A percentile compares a stretch with the other conserved stretches of the same genome.
phyloP scores from a whole-genome alignment of 2,797 vertebrate species.

The Oreochromis grahami region DNA sequence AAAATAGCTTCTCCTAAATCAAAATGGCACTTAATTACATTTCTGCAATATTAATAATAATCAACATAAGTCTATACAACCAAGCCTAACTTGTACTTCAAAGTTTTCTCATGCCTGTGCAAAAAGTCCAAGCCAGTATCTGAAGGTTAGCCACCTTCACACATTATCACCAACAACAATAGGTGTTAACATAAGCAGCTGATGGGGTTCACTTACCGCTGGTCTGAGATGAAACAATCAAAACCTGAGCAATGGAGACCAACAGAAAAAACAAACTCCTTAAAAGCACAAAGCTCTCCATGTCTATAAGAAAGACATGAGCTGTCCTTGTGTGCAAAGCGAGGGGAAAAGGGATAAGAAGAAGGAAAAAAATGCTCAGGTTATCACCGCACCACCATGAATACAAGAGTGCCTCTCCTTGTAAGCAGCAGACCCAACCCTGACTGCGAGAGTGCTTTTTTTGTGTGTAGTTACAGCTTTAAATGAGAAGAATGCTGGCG shows the following conservation, averaged over 20 bases:
- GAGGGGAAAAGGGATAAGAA: conserved; percentile 50
- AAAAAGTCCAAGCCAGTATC: neutral
- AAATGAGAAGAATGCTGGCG: conserved; percentile 97
- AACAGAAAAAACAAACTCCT: conserved; percentile 77
- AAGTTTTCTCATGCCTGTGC: neutral
- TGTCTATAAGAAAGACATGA: conserved; percentile 80
- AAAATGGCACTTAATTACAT: neutral
- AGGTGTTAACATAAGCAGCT: conserved; percentile 31
- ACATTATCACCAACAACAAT: conserved; percentile 18
- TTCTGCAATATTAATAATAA: neutral
- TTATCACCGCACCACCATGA: conserved; percentile 78
- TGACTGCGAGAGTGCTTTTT: conserved; percentile 82
- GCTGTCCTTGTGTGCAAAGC: conserved; percentile 59
- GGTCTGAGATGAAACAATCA: conserved; percentile 75
- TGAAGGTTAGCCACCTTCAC: conserved; percentile 11
- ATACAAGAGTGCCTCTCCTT: conserved; percentile 75
- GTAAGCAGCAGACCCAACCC: conserved; percentile 85
- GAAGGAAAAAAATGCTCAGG: conserved; percentile 52
- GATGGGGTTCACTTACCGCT: conserved; percentile 72
- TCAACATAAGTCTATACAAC: neutral
- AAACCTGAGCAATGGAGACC: conserved; percentile 68
- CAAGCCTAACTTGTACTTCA: neutral
- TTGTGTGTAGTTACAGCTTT: conserved; percentile 90
- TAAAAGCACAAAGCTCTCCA: conserved; percentile 74
- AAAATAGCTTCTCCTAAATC: neutral